Conservation (phyloP, 2,888 invertebrate species). For the Griposia aprilina region DNA sequence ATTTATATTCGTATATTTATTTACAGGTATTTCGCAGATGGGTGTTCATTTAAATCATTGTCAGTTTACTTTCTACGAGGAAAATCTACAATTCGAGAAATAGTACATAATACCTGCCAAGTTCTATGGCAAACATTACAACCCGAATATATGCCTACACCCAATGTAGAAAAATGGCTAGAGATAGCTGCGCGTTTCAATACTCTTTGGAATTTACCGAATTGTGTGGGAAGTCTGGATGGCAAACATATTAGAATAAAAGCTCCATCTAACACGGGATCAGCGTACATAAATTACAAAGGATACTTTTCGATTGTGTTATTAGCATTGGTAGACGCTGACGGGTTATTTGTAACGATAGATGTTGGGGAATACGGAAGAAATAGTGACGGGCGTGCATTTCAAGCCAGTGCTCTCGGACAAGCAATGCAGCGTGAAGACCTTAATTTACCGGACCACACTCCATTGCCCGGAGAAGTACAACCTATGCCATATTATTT, state of each 20-base stretch:
- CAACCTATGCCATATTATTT: conserved; percentile 1
- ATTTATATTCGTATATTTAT: conserved; percentile 3
- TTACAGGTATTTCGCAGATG: conserved; percentile 3
- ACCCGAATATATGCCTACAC: conserved; percentile 10
- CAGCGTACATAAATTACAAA: background rate
- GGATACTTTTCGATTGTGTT: background rate
- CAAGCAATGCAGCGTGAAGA: background rate
- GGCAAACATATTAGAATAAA: conserved; percentile 6
- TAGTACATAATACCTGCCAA: background rate
- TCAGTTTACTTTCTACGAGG: background rate
- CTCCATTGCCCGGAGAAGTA: background rate
- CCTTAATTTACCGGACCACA: background rate
- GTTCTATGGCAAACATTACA: conserved; percentile 1
- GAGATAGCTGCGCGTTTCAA: background rate
- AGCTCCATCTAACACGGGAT: conserved; percentile 2
- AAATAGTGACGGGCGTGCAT: background rate
- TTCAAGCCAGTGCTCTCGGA: background rate
- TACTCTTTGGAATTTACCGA: conserved; percentile 9
- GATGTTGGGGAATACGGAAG: background rate
- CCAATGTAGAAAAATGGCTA: conserved; percentile 2
- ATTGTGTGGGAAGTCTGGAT: conserved; percentile 7
- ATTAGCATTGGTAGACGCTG: conserved; percentile 8
- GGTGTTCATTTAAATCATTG: conserved; percentile 3
- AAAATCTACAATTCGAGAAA: background rate
- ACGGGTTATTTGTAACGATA: background rate